Evolutionary conservation across 2,797 vertebrate genomes (phyloP).

Genomic region (Natrix natrix): DNA sequence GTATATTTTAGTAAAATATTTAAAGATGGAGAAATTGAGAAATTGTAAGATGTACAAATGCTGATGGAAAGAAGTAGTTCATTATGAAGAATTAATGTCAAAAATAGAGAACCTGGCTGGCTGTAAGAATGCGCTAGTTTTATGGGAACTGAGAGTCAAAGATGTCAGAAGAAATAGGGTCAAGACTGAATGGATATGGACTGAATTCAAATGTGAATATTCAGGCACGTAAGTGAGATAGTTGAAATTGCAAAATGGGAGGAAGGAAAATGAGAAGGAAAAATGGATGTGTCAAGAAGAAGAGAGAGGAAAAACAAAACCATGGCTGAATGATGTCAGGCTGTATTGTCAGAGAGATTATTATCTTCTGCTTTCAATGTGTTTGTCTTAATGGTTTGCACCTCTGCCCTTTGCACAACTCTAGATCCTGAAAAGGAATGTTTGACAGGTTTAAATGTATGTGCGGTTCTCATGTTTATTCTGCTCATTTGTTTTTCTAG

Average conservation of each 20-base stretch:
- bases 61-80: neutral
- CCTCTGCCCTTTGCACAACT: neutral
- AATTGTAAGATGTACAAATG: neutral
- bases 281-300: neutral
- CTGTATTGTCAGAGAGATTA: neutral
- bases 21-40: neutral
- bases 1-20: neutral
- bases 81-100: neutral
- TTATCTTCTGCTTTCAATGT: neutral
- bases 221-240: neutral
- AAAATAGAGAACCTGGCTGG: neutral
- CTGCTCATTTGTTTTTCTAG: conserved; percentile 38
- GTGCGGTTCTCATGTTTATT: neutral
- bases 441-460: neutral
- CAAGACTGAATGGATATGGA: neutral
- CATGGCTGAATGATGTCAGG: neutral
- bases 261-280: neutral
- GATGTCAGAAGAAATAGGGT: neutral
- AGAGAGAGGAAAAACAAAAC: neutral
- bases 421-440: neutral
- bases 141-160: neutral
- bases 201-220: neutral
- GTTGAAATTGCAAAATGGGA: neutral
- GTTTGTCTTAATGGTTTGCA: neutral
- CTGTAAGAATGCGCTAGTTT: neutral